These are phyloP conservation scores for Cosmopolites sordidus DNA, from an alignment of 2,888 invertebrate genomes.

Conservation along the genomic window DNA sequence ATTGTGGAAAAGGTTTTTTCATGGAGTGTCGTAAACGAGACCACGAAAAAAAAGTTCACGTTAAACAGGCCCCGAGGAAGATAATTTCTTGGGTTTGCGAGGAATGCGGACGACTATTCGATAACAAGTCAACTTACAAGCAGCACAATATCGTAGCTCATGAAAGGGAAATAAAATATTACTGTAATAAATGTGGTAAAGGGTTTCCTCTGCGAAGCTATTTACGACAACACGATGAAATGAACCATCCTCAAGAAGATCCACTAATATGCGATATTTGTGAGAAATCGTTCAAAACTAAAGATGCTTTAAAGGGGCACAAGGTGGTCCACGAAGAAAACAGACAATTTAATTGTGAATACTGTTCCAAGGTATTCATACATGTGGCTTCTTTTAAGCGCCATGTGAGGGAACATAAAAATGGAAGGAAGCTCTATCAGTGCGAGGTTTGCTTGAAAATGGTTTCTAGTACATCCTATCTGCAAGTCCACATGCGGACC, in stretches of 20 bases:
- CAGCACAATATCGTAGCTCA: slow-evolving; percentile 11
- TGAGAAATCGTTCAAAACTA: slow-evolving; percentile 7
- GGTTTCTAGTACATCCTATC: not conserved
- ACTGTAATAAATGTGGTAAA: slow-evolving; percentile 11
- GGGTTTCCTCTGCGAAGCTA: not conserved
- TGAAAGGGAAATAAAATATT: slow-evolving; percentile 18
- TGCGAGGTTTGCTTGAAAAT: slow-evolving; percentile 37
- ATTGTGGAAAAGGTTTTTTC: slow-evolving; percentile 49
- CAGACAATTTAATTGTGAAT: slow-evolving; percentile 22
- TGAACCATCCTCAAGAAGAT: not conserved
- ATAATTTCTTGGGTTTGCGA: slow-evolving; percentile 10
- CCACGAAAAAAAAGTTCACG: slow-evolving; percentile 4
- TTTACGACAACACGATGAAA: slow-evolving; percentile 1
- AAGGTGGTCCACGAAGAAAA: slow-evolving; percentile 27
- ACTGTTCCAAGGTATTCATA: slow-evolving; percentile 11
- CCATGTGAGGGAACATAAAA: not conserved
- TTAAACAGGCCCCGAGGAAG: slow-evolving; percentile 3
- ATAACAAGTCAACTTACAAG: slow-evolving; percentile 8
- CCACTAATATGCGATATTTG: slow-evolving; percentile 20
- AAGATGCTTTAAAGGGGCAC: slow-evolving; percentile 4
- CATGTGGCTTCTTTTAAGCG: not conserved
- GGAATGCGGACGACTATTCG: slow-evolving; percentile 14
- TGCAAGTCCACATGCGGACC: slow-evolving; percentile 28
- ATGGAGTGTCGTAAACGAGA: not conserved
- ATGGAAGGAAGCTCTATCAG: slow-evolving; percentile 43